phyloP scores from a whole-genome alignment of 2,113 vertebrate genomes.

The Natator depressus region DNA sequence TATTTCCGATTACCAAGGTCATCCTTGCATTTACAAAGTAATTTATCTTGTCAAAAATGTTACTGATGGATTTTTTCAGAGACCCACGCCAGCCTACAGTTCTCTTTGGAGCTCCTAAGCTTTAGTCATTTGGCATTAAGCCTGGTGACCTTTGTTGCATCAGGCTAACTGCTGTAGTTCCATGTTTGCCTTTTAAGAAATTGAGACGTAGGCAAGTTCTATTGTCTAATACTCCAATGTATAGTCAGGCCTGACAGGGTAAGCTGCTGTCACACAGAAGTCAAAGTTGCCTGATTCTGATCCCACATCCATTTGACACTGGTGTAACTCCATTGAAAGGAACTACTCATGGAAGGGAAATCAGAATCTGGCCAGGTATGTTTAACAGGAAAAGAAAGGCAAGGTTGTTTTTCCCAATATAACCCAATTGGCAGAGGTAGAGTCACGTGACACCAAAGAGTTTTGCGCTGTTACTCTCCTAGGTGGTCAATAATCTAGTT shows the following conservation, averaged over 20 bases:
- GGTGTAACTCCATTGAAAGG: accelerated
- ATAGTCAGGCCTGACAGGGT: background rate
- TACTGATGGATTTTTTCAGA: slow-evolving; percentile 51
- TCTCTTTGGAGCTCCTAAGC: slow-evolving; percentile 28
- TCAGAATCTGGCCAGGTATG: background rate
- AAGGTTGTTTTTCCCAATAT: background rate
- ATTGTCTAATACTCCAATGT: background rate
- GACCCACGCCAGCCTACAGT: background rate
- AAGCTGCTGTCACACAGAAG: background rate
- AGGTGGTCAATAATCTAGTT: background rate
- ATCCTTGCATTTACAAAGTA: slow-evolving; percentile 64
- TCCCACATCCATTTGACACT: background rate
- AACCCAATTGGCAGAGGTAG: accelerated
- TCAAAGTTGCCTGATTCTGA: accelerated
- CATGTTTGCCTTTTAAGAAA: background rate
- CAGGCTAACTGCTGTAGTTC: background rate
- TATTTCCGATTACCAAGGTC: slow-evolving; percentile 74
- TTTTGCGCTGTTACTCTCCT: background rate
- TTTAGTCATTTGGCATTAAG: background rate
- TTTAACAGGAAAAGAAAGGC: background rate
- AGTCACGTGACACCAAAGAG: background rate
- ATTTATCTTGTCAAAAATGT: slow-evolving; percentile 67
- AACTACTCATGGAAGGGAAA: background rate
- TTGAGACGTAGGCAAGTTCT: accelerated
- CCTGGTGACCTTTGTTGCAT: accelerated